A percentile compares a stretch with the other conserved stretches of the same genome.
Evolutionary conservation across 1,140 invertebrate genomes (phyloP).

Genomic region (Plutomurus gul): DNA sequence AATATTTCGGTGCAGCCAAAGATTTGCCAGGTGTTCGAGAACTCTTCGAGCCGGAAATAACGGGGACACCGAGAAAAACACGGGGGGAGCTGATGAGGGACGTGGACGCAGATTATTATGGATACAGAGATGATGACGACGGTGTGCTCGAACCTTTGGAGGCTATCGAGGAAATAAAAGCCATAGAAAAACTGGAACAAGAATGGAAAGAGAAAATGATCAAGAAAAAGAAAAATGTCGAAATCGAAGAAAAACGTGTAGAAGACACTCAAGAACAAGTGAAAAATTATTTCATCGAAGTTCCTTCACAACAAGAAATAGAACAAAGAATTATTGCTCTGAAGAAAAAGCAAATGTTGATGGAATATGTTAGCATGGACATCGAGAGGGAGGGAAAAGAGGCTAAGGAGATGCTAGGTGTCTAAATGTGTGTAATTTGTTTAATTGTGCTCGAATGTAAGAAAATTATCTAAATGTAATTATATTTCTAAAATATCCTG

Average conservation of each 20-base stretch:
- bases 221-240: constrained; percentile 58
- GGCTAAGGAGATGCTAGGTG: constrained; percentile 45
- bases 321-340: constrained; percentile 83
- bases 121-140: constrained; percentile 97
- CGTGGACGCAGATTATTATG: constrained; percentile 98
- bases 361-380: constrained; percentile 43
- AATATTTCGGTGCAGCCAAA: constrained; percentile 99
- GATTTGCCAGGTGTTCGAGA: constrained; percentile 97
- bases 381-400: constrained; percentile 35
- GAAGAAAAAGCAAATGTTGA: constrained; percentile 81
- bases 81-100: constrained; percentile 96
- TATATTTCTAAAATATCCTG: no score
- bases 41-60: constrained; percentile 78
- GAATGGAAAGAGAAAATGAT: constrained; percentile 55
- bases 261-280: constrained; percentile 58
- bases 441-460: no score
- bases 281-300: constrained; percentile 71
- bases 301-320: constrained; percentile 85
- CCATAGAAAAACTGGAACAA: constrained; percentile 50
- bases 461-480: no score
- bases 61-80: constrained; percentile 75
- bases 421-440: no score
- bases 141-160: constrained; percentile 90
- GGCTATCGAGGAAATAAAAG: constrained; percentile 40
- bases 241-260: constrained; percentile 60